Evolutionary conservation across 2,113 vertebrate genomes (phyloP), one percentile per base, ranked within the genome.

Genomic region (Sclerurus mexicanus): DNA sequence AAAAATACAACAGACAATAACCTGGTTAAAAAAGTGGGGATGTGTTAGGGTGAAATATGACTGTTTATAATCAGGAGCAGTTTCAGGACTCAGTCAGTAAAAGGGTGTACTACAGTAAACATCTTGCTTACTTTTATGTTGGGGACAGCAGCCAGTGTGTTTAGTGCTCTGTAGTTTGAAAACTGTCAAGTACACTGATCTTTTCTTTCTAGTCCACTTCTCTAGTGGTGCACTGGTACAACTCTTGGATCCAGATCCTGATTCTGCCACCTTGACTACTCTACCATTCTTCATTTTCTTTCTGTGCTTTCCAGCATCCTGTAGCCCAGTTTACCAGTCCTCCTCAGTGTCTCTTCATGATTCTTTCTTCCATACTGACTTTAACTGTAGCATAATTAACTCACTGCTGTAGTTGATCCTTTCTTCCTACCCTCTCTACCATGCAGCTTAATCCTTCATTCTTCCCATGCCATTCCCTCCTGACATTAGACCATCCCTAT

Each of bases 401-500:
- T 90, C 64, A 85, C 73, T 95, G 58, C 92, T 86, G n/a, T 94
- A 89, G 88, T 73, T 24, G 72, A 89, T 90, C 76, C 56, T 93
- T 94, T 95, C 81, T 89, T 95, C 87, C 52, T 87, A 31, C 72
- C 68, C 69, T 94, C 64, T 81, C 90, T 15, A 93, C 90, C 96
- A 96, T 96, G 90, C 88, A 81, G 52, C 68, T 93, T 84, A 77
- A 89, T 92, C 88, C 83, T 92, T 39, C 56, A 78, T 95, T 94
- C 79, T 96, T 93, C 68, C 93, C 85, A 80, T 96, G 73, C 83
- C 92, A 86, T 94, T 86, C 79, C 92, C 56, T 96, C 49, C 64
- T 56, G 93, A 88, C 60, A 74, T 56, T 93, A 86, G 95, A 88
- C 39, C 83, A 90, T 93, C 22, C n/a, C 60, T 95, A 40, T 93